Conservation (phyloP, 2,113 vertebrate species). For the Theristicus caerulescens region DNA sequence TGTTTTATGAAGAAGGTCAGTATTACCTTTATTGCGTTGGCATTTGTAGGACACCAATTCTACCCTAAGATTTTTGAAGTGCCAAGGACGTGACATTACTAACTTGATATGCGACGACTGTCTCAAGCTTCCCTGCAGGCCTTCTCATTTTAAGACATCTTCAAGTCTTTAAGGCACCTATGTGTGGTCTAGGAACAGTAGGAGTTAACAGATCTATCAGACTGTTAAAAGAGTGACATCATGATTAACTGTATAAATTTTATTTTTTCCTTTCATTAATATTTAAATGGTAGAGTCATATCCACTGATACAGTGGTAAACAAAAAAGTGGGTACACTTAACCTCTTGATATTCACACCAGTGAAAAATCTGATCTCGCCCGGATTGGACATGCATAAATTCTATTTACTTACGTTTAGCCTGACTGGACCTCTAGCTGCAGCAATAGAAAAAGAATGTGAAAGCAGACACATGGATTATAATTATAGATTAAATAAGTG, state of each 20-base stretch:
- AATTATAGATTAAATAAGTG: neutral
- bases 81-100: neutral
- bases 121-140: neutral
- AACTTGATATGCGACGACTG: rapidly evolving
- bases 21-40: neutral
- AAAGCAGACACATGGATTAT: neutral
- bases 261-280: neutral
- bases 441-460: neutral
- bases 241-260: neutral
- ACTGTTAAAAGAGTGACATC: neutral
- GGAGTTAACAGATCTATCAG: neutral
- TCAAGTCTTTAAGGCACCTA: neutral
- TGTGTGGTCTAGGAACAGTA: neutral
- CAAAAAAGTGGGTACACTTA: neutral
- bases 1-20: neutral
- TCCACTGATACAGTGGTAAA: neutral
- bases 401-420: neutral
- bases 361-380: neutral
- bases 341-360: neutral
- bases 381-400: neutral
- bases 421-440: neutral
- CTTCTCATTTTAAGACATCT: neutral
- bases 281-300: neutral
- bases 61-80: neutral
- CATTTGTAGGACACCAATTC: neutral